A percentile compares a stretch with the other conserved stretches of the same genome.
Evolutionary conservation across 2,888 invertebrate species (phyloP).

Genomic region (Polymixis lichenea): DNA sequence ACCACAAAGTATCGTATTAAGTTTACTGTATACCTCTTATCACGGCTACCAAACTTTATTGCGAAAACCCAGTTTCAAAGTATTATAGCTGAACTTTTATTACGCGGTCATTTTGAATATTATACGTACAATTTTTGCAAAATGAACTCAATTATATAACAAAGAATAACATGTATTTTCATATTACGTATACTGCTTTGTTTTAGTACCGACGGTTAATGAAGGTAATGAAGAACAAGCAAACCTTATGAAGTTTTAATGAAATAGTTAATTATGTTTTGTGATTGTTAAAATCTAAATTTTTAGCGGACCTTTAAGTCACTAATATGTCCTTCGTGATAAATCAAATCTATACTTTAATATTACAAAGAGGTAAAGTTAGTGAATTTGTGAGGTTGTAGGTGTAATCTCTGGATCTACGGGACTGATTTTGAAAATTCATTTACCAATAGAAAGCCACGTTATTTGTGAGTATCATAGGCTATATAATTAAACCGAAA

Average conservation of each 20-base stretch:
- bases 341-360: too few species aligned
- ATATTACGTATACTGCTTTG: conserved; percentile 26
- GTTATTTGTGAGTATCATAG: too few species aligned
- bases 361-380: too few species aligned
- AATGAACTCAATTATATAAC: conserved; percentile 50
- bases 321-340: neutral
- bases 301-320: neutral
- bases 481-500: too few species aligned
- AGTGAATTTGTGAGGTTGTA: too few species aligned
- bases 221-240: conserved; percentile 24
- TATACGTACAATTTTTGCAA: conserved; percentile 45
- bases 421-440: too few species aligned
- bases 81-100: conserved; percentile 66
- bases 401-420: too few species aligned
- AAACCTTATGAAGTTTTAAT: conserved; percentile 30
- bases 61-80: conserved; percentile 61
- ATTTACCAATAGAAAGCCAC: too few species aligned
- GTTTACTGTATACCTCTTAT: conserved; percentile 60
- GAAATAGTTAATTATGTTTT: conserved; percentile 18
- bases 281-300: neutral
- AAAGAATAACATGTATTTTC: conserved; percentile 43
- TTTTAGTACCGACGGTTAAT: conserved; percentile 18
- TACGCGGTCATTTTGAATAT: conserved; percentile 68
- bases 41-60: conserved; percentile 59
- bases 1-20: conserved; percentile 55